Percentiles rank a stretch among this genome's conserved stretches.
Conservation (phyloP, 1,140 invertebrate species). For the Zaprionus ghesquierei region DNA sequence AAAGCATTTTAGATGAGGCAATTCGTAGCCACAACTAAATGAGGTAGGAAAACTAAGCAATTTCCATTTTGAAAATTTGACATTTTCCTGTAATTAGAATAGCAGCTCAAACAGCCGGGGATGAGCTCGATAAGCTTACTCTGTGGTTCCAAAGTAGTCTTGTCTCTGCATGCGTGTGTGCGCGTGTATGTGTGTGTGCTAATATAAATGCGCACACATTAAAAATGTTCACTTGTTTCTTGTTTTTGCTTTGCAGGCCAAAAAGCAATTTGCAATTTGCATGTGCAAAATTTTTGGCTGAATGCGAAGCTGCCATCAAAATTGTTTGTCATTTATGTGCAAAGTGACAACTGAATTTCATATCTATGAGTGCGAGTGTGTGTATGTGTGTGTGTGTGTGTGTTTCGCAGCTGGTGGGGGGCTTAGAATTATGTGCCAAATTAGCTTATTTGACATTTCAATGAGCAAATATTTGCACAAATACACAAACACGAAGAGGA, state of each 20-base stretch:
- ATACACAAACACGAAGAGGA: too few relatives aligned
- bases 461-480: conserved; percentile 72
- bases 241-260: not conserved
- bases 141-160: not conserved
- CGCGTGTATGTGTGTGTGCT: conserved; percentile 13
- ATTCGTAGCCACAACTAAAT: too few relatives aligned
- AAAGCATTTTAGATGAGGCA: not conserved
- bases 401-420: conserved; percentile 7
- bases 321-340: conserved; percentile 21
- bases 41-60: not conserved
- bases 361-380: not conserved
- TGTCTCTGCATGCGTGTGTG: not conserved
- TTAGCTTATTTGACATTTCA: conserved; percentile 79
- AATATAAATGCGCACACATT: conserved; percentile 29
- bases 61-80: not conserved
- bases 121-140: not conserved
- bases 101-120: not conserved
- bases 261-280: conserved; percentile 40
- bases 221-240: conserved; percentile 7
- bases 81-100: not conserved
- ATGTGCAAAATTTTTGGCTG: conserved; percentile 27
- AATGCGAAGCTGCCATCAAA: conserved; percentile 7
- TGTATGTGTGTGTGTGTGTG: conserved; percentile 6
- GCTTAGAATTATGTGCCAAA: conserved; percentile 67
- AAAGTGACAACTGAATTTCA: conserved; percentile 23